phyloP scores from a whole-genome alignment of 2,797 vertebrate species.

The Buceros bicornis region DNA sequence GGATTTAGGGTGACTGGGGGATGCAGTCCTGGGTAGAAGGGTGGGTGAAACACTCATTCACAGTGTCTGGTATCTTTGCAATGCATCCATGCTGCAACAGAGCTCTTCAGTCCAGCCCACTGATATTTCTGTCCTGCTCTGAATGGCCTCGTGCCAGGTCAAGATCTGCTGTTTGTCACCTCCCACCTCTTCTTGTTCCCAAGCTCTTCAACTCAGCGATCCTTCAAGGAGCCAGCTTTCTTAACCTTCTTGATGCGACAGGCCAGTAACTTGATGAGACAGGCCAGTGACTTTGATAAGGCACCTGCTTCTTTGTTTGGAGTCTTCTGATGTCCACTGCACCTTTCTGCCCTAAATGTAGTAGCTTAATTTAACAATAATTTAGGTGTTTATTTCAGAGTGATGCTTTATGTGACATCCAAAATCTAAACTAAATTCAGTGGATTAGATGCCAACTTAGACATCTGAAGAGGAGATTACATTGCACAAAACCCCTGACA shows the following conservation, averaged over 20 bases:
- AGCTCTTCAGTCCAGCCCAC: background rate
- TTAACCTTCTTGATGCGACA: background rate
- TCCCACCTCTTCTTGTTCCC: background rate
- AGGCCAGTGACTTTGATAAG: background rate
- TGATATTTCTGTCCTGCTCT: background rate
- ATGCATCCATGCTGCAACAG: background rate
- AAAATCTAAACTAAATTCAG: background rate
- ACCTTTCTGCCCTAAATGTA: background rate
- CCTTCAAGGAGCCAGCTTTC: background rate
- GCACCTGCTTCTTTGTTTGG: background rate
- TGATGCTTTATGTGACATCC: background rate
- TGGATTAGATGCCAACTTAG: background rate
- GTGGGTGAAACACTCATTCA: background rate
- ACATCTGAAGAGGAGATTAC: background rate
- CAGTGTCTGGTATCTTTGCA: background rate
- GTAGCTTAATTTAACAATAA: background rate
- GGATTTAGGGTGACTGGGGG: background rate
- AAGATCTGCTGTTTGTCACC: background rate
- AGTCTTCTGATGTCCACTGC: background rate
- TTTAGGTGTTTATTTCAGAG: background rate
- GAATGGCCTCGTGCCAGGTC: background rate
- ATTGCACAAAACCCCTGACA: background rate
- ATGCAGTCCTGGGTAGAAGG: background rate
- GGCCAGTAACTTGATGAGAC: background rate
- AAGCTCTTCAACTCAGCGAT: background rate